Evolutionary conservation across 2,113 vertebrate genomes (phyloP), one percentile per base, ranked within the genome.

Genomic region (Xenotilapia caudafasciata): DNA sequence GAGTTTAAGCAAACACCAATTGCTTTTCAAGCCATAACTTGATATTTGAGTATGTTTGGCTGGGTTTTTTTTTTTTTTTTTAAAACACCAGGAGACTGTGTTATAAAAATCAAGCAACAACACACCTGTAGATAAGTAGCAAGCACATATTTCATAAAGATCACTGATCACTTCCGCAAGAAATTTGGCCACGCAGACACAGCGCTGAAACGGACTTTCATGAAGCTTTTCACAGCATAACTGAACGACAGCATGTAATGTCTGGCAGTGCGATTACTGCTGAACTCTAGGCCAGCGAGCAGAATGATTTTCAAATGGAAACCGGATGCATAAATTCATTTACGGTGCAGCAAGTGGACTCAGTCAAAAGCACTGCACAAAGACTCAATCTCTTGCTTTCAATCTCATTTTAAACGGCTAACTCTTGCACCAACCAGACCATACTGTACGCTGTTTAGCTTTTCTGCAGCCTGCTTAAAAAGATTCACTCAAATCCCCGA

Each of bases 401-500:
- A 8, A 10, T 9, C 10, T 54, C 4, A 26, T 54, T 86, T 82
- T 9, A 84, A 14, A 70, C 6, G n/a, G 87, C 79, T 79, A 79
- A 1, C 83, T 54, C 55, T 53, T 9, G 12, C 79, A 88, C 82
- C 40, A 9, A 54, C 79, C 90, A 92, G 31, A 89, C 47, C 45
- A 8, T 3, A 1, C 55, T 51, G 31, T 49, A 5, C 31, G 40
- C 42, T 0, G 79, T 70, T 55, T 23, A 15, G 23, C 7, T 75
- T 60, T 28, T 73, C 53, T 82, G 83, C 45, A 35, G 84, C 58
- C 86, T 68, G 87, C 83, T 75, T 62, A 89, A 93, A 91, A 94
- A 93, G 90, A 87, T 94, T 95, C 92, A 90, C 45, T 92, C 47
- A 77, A 94, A 91, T 90, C 93, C 88, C 55, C 15, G 82, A 92